A percentile compares a stretch with the other conserved stretches of the same genome.
These are phyloP conservation scores for Prochilodus magdalenae DNA, from an alignment of 2,113 vertebrate species.

Conservation along the genomic window DNA sequence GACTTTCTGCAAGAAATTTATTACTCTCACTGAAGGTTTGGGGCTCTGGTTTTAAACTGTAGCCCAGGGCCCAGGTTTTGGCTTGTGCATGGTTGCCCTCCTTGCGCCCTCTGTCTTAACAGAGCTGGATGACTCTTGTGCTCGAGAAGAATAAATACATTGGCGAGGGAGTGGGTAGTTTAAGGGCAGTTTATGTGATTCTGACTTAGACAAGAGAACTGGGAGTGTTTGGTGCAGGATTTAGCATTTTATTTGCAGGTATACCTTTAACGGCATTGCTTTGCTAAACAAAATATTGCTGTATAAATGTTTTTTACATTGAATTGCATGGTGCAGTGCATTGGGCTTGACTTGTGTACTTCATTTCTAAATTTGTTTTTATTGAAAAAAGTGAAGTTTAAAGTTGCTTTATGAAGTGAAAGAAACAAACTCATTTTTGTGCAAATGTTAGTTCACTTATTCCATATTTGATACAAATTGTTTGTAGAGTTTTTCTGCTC, in stretches of 20 bases:
- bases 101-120: background rate
- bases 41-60: background rate
- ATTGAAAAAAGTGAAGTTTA: no score
- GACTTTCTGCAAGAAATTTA: constrained; percentile 9
- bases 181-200: constrained; percentile 4
- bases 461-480: no score
- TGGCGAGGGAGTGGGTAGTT: background rate
- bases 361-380: background rate
- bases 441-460: no score
- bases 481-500: no score
- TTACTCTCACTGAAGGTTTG: background rate
- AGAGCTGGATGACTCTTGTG: background rate
- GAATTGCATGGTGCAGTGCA: no score
- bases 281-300: background rate
- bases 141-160: background rate
- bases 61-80: background rate
- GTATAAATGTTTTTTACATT: background rate
- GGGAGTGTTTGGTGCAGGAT: background rate
- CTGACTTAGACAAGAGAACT: background rate
- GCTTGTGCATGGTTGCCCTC: background rate
- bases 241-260: background rate
- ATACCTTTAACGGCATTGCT: background rate
- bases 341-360: background rate
- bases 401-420: no score
- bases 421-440: no score